Evolutionary conservation across 2,113 vertebrate species (phyloP).

Genomic region (Phalacrocorax brasilianus): DNA sequence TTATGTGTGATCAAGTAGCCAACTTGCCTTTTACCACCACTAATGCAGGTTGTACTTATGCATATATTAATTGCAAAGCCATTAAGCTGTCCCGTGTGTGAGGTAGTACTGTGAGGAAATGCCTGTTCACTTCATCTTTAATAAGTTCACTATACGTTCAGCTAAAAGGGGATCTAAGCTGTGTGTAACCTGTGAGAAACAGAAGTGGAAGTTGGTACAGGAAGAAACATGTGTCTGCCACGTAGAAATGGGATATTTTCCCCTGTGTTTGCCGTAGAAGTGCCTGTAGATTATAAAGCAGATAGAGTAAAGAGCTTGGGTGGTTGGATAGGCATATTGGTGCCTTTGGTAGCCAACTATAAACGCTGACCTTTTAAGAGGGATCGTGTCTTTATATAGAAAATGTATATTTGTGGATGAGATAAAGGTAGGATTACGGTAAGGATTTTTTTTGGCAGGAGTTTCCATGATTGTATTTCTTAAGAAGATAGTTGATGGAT

Average conservation of each 20-base stretch:
- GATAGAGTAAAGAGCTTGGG: neutral
- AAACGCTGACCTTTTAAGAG: slow-evolving; percentile 40
- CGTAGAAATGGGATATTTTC: slow-evolving; percentile 4
- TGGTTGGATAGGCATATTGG: neutral
- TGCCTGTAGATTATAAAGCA: neutral
- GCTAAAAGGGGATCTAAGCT: slow-evolving; percentile 53
- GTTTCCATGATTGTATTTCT: slow-evolving; percentile 60
- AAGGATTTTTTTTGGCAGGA: slow-evolving; percentile 43
- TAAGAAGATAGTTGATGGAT: slow-evolving; percentile 68
- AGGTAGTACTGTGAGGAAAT: slow-evolving; percentile 40
- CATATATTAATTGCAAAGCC: slow-evolving; percentile 65
- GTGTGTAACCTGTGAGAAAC: slow-evolving; percentile 38
- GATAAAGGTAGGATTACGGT: slow-evolving; percentile 63
- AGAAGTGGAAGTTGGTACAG: slow-evolving; percentile 13
- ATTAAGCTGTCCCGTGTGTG: slow-evolving; percentile 65
- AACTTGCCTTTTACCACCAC: slow-evolving; percentile 29
- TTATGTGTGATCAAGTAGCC: slow-evolving; percentile 32
- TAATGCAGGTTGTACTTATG: slow-evolving; percentile 69
- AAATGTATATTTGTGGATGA: slow-evolving; percentile 49
- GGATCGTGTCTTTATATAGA: slow-evolving; percentile 58
- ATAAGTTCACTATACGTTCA: slow-evolving; percentile 8
- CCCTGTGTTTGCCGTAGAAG: neutral
- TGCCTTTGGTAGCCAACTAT: neutral
- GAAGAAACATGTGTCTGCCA: neutral
- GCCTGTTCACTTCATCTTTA: slow-evolving; percentile 57